phyloP scores from a whole-genome alignment of 2,113 vertebrate species.

The Datnioides undecimradiatus region DNA sequence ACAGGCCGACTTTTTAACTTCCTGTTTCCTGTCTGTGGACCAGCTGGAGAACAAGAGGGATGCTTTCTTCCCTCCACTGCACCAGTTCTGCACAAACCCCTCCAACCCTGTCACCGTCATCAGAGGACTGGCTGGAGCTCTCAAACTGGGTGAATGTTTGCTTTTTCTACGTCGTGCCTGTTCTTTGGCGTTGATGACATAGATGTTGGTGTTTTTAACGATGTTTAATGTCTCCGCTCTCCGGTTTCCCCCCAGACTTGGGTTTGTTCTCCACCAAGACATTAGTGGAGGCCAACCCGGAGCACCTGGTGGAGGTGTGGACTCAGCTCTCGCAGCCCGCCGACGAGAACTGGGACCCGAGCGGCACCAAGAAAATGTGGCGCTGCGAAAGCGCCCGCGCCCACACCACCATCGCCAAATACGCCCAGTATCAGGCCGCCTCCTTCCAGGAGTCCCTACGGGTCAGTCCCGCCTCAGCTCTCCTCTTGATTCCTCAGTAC shows the following conservation, averaged over 20 bases:
- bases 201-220: background rate
- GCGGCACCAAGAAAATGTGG: constrained; percentile 96
- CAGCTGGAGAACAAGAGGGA: constrained; percentile 99
- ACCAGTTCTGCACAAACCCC: constrained; percentile 99
- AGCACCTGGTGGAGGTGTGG: constrained; percentile 98
- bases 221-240: accelerated
- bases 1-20: too few relatives aligned
- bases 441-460: constrained; percentile 98
- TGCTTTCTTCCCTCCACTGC: constrained; percentile 98
- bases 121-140: constrained; percentile 98
- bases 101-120: constrained; percentile 99
- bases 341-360: constrained; percentile 98
- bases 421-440: constrained; percentile 98
- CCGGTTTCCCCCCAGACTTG: constrained; percentile 85
- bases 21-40: constrained; percentile 26
- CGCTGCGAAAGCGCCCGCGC: constrained; percentile 96
- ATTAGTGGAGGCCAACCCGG: constrained; percentile 97
- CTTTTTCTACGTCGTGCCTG: too few relatives aligned
- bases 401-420: constrained; percentile 98
- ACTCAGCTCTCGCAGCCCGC: constrained; percentile 96
- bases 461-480: constrained; percentile 81
- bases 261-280: constrained; percentile 99
- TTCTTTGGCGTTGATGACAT: too few relatives aligned
- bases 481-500: background rate
- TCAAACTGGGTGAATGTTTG: constrained; percentile 87